These are phyloP conservation scores for Tachystola acroxantha DNA, from an alignment of 2,888 invertebrate genomes.

Conservation along the genomic window DNA sequence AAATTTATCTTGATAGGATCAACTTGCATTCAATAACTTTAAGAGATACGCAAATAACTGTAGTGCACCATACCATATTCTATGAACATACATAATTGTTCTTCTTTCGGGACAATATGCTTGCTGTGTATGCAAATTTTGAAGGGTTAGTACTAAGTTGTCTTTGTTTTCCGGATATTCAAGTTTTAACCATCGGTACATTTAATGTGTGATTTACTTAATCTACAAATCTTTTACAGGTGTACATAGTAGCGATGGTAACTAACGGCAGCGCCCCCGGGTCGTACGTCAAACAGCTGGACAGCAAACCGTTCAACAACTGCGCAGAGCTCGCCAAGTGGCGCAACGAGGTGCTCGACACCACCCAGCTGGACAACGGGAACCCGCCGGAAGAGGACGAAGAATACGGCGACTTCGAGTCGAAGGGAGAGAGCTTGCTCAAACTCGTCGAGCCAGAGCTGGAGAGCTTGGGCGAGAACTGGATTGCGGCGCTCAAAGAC, in stretches of 20 bases:
- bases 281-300: slow-evolving; percentile 72
- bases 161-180: too few relatives aligned
- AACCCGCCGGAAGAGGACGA: slow-evolving; percentile 48
- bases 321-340: slow-evolving; percentile 58
- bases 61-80: too few relatives aligned
- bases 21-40: too few relatives aligned
- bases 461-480: slow-evolving; percentile 93
- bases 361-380: slow-evolving; percentile 55
- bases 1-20: too few relatives aligned
- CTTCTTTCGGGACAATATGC: too few relatives aligned
- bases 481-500: slow-evolving; percentile 82
- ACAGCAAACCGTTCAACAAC: slow-evolving; percentile 61
- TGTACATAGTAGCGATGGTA: slow-evolving; percentile 96
- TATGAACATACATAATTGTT: too few relatives aligned
- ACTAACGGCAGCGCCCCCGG: slow-evolving; percentile 84
- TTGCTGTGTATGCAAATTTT: too few relatives aligned
- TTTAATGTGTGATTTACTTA: too few relatives aligned
- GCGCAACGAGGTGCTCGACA: slow-evolving; percentile 52
- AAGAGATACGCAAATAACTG: too few relatives aligned
- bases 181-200: too few relatives aligned
- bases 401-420: slow-evolving; percentile 87
- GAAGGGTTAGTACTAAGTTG: too few relatives aligned
- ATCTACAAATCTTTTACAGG: too few relatives aligned
- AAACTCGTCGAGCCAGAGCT: slow-evolving; percentile 96
- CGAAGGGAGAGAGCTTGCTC: slow-evolving; percentile 88